Evolutionary conservation across 2,888 invertebrate genomes (phyloP).

Genomic region (Sipha maydis): DNA sequence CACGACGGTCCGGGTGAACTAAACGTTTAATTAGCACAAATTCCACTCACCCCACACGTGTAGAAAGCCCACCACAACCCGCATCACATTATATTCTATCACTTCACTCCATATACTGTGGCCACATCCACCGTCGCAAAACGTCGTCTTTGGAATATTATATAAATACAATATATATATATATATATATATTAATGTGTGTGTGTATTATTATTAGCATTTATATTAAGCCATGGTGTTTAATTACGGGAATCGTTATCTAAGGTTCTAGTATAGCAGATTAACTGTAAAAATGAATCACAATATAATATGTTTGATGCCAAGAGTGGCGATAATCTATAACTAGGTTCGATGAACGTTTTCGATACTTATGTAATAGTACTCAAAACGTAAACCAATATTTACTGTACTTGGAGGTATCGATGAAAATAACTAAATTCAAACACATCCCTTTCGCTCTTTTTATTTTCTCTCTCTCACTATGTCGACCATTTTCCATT

Average conservation of each 20-base stretch:
- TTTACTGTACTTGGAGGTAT: not conserved
- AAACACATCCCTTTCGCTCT: not conserved
- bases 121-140: not conserved
- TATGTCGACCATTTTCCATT: not conserved
- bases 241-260: not conserved
- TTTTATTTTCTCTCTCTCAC: not conserved
- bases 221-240: not conserved
- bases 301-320: too few species aligned
- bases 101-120: not conserved
- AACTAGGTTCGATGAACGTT: too few species aligned
- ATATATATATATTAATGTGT: not conserved
- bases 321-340: too few species aligned
- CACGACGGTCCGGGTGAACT: not conserved
- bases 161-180: not conserved
- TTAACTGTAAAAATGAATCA: too few species aligned
- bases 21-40: slow-evolving; percentile 54
- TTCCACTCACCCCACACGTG: not conserved
- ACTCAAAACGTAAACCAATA: not conserved
- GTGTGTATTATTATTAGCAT: not conserved
- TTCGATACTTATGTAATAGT: not conserved
- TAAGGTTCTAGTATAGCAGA: too few species aligned
- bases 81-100: not conserved
- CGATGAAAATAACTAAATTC: not conserved
- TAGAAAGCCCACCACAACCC: not conserved
- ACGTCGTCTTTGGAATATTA: not conserved